phyloP scores from a whole-genome alignment of 2,797 vertebrate species.

The Centropyge bicolor region DNA sequence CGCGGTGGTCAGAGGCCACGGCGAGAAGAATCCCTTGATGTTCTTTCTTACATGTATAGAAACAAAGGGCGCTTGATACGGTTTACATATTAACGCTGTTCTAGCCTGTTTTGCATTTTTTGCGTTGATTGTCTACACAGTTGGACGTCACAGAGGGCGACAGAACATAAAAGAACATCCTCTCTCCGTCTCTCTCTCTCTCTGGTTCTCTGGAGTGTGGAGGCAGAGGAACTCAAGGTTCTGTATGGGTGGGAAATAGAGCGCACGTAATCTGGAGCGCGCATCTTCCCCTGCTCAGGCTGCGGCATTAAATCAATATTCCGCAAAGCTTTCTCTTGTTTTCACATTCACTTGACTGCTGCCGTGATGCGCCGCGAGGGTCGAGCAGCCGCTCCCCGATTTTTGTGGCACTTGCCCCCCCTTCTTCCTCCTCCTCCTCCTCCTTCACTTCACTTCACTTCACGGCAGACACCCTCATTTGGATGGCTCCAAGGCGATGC shows the following conservation, averaged over 20 bases:
- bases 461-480: slow-evolving; percentile 78
- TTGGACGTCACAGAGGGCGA: slow-evolving; percentile 61
- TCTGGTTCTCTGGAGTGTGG: slow-evolving; percentile 72
- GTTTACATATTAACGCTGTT: slow-evolving; percentile 55
- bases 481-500: slow-evolving; percentile 78
- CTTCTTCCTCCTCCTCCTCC: slow-evolving; percentile 27
- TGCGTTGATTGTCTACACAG: slow-evolving; percentile 58
- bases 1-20: slow-evolving; percentile 30
- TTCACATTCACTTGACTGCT: slow-evolving; percentile 92
- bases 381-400: slow-evolving; percentile 85
- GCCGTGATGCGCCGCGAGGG: slow-evolving; percentile 89
- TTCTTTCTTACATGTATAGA: slow-evolving; percentile 23
- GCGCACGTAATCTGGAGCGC: slow-evolving; percentile 91
- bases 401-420: slow-evolving; percentile 83
- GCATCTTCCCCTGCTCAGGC: slow-evolving; percentile 90
- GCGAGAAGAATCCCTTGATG: slow-evolving; percentile 11
- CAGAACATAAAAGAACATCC: slow-evolving; percentile 67
- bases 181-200: slow-evolving; percentile 44
- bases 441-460: slow-evolving; percentile 70
- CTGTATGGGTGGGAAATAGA: slow-evolving; percentile 90
- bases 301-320: slow-evolving; percentile 96
- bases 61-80: slow-evolving; percentile 42
- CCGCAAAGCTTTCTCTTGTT: slow-evolving; percentile 92
- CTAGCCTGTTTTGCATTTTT: slow-evolving; percentile 40
- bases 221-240: slow-evolving; percentile 89